A percentile compares a stretch with the other conserved stretches of the same genome.
phyloP scores from a whole-genome alignment of 2,888 invertebrate genomes.

The Stenodera caucasica region DNA sequence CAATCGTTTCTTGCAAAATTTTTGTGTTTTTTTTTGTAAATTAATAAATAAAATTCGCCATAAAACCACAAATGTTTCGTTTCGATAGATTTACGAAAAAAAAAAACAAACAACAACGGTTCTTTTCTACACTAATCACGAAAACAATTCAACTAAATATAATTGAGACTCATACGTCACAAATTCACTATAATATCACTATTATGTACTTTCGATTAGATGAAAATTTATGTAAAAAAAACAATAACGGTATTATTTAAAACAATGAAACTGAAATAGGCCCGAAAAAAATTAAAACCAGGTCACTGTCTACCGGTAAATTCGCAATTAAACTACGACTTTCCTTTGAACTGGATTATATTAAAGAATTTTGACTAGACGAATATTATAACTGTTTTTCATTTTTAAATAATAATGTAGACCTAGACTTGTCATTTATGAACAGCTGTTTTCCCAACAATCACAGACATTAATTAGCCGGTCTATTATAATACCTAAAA shows the following conservation, averaged over 20 bases:
- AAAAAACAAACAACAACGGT: too few species aligned
- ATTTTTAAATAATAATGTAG: too few species aligned
- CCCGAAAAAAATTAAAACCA: not conserved
- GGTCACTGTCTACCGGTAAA: slow-evolving; percentile 19
- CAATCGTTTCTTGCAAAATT: too few species aligned
- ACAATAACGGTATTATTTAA: not conserved
- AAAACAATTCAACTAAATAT: not conserved
- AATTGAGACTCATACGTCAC: not conserved
- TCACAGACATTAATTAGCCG: not conserved
- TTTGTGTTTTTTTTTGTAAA: not conserved
- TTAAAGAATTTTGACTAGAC: too few species aligned
- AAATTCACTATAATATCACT: not conserved
- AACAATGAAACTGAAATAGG: slow-evolving; percentile 1
- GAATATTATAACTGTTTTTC: too few species aligned
- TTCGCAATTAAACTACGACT: slow-evolving; percentile 13
- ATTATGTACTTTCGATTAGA: slow-evolving; percentile 4
- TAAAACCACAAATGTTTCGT: not conserved
- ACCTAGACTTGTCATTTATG: too few species aligned
- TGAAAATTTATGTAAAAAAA: not conserved
- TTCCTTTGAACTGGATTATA: not conserved
- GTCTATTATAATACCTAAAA: not conserved
- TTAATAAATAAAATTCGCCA: too few species aligned
- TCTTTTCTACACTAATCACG: not conserved
- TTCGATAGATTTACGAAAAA: not conserved
- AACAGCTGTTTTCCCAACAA: not conserved